Percentiles rank a stretch among this genome's conserved stretches.
These are phyloP conservation scores for Achatina immaculata DNA, from an alignment of 1,140 invertebrate genomes.

Conservation along the genomic window DNA sequence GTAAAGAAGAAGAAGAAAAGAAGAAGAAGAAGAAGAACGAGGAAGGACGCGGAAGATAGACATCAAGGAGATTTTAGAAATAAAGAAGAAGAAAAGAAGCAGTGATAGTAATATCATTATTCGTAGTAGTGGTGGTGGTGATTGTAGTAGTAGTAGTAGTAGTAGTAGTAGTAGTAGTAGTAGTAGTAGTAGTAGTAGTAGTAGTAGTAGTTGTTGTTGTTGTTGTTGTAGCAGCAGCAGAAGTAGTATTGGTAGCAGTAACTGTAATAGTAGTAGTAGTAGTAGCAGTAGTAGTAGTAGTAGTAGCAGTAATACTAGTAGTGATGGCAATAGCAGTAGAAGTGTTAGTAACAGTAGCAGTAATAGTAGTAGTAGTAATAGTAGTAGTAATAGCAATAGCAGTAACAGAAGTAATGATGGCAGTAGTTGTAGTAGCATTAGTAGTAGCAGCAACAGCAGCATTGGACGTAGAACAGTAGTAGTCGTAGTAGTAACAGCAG, in stretches of 20 bases:
- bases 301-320: constrained; percentile 37
- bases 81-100: too few relatives aligned
- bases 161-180: constrained; percentile 11
- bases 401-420: constrained; percentile 39
- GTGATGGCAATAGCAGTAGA: constrained; percentile 37
- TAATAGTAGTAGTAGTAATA: constrained; percentile 41
- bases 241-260: constrained; percentile 18
- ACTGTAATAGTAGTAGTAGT: constrained; percentile 39
- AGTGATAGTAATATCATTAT: background rate
- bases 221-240: constrained; percentile 29
- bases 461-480: background rate
- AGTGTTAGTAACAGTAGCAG: constrained; percentile 33
- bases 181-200: constrained; percentile 28
- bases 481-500: too few relatives aligned
- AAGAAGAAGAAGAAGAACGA: too few relatives aligned
- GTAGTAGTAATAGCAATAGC: constrained; percentile 42
- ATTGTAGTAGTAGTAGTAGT: constrained; percentile 6
- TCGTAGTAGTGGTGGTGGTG: background rate
- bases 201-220: constrained; percentile 23
- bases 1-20: too few relatives aligned
- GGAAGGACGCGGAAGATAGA: too few relatives aligned
- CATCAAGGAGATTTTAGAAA: too few relatives aligned
- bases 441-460: constrained; percentile 14
- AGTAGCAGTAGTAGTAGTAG: constrained; percentile 35
- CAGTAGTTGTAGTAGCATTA: constrained; percentile 21